Evolutionary conservation across 2,797 vertebrate species (phyloP), one percentile per base, ranked within the genome.

Genomic region (Crocodylus rhombifer): DNA sequence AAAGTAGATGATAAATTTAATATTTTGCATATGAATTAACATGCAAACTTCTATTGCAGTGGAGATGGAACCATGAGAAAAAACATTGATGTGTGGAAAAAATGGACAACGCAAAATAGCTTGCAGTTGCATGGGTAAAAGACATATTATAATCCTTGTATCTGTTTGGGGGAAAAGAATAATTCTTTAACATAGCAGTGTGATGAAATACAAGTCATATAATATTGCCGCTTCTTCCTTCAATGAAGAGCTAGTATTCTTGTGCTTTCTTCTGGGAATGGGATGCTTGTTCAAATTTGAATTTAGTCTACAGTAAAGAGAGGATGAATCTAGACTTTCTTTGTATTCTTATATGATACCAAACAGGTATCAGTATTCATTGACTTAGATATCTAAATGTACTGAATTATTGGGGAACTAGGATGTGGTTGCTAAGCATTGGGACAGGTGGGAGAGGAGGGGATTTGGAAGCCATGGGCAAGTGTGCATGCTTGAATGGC

Each of bases 21-120:
- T 56, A 2, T 42, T 73, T 73, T 88, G 56, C 25, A n/a, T 77
- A 57, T 77, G n/a, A 69, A 80, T 69, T 88, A 74, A 80, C 58
- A 21, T 56, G 4, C 12, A 84, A 2, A 84, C 15, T 62, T 93
- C 77, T 94, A 9, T 97, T 95, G 14, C 97, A 99, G 99, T 25
- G 99, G 99, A n/a, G 99, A 99, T 86, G 99, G 99, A 93, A 99
- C 99, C 14, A 98, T 99, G 98, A 98, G 99, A 91, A 99, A 99
- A 93, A 99, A 99, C 97, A 99, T 99, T 7, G 99, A 99, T 7
- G 99, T 99, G 14, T 99, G 99, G 99, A 99, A 99, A 97, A 99
- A 99, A 82, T 99, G 99, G 99, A 99, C 98, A 6, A 99, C 99
- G 6, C 98, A 98, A 85, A 99, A 99, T 97, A 99, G 99, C 96